A percentile compares a stretch with the other conserved stretches of the same genome.
Evolutionary conservation across 2,113 vertebrate genomes (phyloP).

Genomic region (Sardina pilchardus): DNA sequence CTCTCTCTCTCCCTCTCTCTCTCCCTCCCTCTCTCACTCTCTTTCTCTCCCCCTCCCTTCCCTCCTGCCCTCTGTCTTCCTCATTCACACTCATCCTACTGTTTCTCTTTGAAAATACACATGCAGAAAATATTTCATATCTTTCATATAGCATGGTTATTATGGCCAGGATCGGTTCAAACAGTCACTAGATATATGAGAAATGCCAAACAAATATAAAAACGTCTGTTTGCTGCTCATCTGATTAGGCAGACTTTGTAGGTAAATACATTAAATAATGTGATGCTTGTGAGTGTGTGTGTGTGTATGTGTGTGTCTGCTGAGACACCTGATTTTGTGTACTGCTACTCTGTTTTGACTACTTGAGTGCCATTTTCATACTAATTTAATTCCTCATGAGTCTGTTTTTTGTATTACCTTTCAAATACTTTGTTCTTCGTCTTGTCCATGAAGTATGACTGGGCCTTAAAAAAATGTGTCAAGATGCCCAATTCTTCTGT

Average conservation of each 20-base stretch:
- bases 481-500: neutral
- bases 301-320: neutral
- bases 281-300: neutral
- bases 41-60: neutral
- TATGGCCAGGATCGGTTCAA: slow-evolving; percentile 20
- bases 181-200: slow-evolving; percentile 23
- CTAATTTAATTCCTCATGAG: neutral
- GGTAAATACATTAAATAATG: slow-evolving; percentile 9
- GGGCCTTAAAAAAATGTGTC: neutral
- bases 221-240: neutral
- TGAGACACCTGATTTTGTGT: neutral
- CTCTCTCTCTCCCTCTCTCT: slow-evolving; percentile 35
- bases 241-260: neutral
- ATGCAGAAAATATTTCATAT: slow-evolving; percentile 28
- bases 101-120: slow-evolving; percentile 34
- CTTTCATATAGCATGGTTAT: slow-evolving; percentile 28
- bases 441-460: neutral
- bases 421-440: neutral
- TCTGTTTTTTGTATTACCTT: neutral
- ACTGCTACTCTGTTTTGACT: neutral
- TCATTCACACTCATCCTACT: slow-evolving; percentile 37
- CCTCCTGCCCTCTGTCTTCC: slow-evolving; percentile 34
- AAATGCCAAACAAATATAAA: slow-evolving; percentile 12
- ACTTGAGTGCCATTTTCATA: neutral
- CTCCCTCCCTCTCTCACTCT: neutral